phyloP scores from a whole-genome alignment of 2,888 invertebrate genomes.

The Hybos culiciformis region DNA sequence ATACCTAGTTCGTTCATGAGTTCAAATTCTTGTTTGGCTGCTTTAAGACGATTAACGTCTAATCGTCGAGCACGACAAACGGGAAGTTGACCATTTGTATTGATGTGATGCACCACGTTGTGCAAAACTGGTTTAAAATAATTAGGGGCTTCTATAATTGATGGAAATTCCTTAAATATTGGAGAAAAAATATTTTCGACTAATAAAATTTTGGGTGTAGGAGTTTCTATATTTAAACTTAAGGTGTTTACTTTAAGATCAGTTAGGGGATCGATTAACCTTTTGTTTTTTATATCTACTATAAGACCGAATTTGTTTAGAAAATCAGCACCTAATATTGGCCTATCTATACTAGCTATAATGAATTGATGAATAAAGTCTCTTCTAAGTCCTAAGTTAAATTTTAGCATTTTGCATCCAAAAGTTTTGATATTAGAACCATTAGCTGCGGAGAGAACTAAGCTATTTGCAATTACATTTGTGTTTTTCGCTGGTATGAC shows the following conservation, averaged over 20 bases:
- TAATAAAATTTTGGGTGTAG: neutral
- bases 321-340: conserved; percentile 9
- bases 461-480: too few relatives aligned
- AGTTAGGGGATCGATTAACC: neutral
- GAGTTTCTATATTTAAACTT: neutral
- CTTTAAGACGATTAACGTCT: neutral
- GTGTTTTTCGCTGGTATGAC: too few relatives aligned
- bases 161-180: neutral
- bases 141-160: neutral
- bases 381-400: too few relatives aligned
- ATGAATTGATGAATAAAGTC: too few relatives aligned
- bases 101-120: neutral
- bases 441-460: too few relatives aligned
- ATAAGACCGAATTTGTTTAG: conserved; percentile 6
- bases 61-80: neutral
- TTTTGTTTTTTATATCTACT: conserved; percentile 1
- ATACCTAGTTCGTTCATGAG: conserved; percentile 5
- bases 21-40: conserved; percentile 6
- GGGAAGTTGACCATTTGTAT: neutral
- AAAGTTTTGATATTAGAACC: too few relatives aligned
- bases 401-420: too few relatives aligned
- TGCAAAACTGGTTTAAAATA: neutral
- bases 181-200: neutral
- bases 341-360: neutral
- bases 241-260: neutral